Conservation (phyloP, 2,888 invertebrate species). For the Biston betularia region DNA sequence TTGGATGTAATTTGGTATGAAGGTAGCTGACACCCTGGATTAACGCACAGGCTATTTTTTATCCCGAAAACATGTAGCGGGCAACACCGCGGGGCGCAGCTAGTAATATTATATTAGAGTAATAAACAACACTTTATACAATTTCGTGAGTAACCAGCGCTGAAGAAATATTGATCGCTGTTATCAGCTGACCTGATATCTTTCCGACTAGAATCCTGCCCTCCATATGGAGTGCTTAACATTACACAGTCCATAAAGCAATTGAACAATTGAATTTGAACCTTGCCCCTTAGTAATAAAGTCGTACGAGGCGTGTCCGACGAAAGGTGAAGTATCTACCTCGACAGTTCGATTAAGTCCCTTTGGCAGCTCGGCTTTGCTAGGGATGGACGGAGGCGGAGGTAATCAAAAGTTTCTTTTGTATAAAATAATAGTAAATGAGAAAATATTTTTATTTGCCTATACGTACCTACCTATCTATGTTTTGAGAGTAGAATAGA, state of each 20-base stretch:
- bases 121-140: too few species aligned
- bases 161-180: background rate
- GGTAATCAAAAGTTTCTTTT: constrained; percentile 7
- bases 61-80: too few species aligned
- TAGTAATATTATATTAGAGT: too few species aligned
- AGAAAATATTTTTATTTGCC: too few species aligned
- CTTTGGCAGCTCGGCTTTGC: constrained; percentile 34
- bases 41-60: too few species aligned
- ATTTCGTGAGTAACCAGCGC: background rate
- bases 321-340: constrained; percentile 30
- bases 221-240: constrained; percentile 17
- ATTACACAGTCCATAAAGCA: constrained; percentile 25
- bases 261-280: constrained; percentile 33
- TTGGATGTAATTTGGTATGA: too few species aligned
- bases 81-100: too few species aligned
- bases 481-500: too few species aligned
- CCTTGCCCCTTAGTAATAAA: constrained; percentile 31
- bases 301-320: constrained; percentile 15
- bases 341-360: constrained; percentile 56
- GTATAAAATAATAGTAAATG: background rate
- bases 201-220: constrained; percentile 13
- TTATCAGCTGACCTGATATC: constrained; percentile 16
- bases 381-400: constrained; percentile 32
- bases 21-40: too few species aligned
- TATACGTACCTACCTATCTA: too few species aligned